Conservation (phyloP, 2,797 vertebrate species). For the Coregonus sp. region DNA sequence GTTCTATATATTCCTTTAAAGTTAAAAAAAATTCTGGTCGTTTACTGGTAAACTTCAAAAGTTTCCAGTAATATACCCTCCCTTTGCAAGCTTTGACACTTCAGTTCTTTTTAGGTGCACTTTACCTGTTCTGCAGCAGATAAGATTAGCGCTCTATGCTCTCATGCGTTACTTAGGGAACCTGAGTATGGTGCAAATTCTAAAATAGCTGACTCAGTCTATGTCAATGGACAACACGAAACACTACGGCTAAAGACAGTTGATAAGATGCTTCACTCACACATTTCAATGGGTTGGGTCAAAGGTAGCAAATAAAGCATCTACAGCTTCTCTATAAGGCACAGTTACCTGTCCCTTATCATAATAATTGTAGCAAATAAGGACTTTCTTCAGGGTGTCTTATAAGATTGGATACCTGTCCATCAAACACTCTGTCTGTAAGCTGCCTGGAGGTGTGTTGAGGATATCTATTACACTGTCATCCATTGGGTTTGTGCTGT, state of each 20-base stretch:
- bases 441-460: too few species aligned
- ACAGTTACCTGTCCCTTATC: not conserved
- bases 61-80: too few species aligned
- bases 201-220: too few species aligned
- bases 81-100: not conserved
- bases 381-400: not conserved
- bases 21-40: too few species aligned
- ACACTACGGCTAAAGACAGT: not conserved
- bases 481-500: too few species aligned
- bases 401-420: not conserved
- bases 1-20: too few species aligned
- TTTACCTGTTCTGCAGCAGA: not conserved
- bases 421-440: too few species aligned
- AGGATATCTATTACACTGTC: too few species aligned
- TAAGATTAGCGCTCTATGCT: not conserved
- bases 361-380: not conserved
- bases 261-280: not conserved
- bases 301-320: not conserved
- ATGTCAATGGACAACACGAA: not conserved
- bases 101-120: not conserved
- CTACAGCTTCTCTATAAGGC: not conserved
- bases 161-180: not conserved
- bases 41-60: too few species aligned
- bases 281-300: not conserved
- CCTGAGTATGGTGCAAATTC: not conserved